Percentiles rank a stretch among this genome's conserved stretches.
Conservation (phyloP, 23 tunicate genomes). For the Halocynthia roretzi region DNA sequence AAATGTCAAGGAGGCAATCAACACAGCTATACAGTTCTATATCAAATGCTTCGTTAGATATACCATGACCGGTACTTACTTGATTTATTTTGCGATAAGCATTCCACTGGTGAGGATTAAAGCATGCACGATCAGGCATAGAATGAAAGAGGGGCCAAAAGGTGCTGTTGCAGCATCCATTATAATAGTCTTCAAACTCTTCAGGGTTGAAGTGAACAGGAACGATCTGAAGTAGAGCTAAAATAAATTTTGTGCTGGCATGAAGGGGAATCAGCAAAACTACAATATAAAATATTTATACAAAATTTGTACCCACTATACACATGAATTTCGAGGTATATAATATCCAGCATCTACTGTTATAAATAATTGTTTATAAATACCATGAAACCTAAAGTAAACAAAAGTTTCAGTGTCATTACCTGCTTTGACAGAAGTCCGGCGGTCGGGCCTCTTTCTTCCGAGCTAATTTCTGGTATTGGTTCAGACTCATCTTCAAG, state of each 20-base stretch:
- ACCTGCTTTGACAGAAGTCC: conserved; percentile 15
- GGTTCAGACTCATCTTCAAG: conserved; percentile 16
- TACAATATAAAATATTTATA: background rate
- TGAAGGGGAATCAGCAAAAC: too few species aligned
- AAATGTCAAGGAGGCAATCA: too few species aligned
- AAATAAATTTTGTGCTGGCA: too few species aligned
- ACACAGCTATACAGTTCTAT: too few species aligned
- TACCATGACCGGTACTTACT: background rate
- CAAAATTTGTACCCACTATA: background rate
- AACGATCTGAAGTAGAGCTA: conserved; percentile 2
- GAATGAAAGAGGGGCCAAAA: conserved; percentile 29
- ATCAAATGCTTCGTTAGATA: too few species aligned
- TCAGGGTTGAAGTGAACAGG: conserved; percentile 18
- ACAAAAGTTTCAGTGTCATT: background rate
- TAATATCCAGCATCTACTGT: too few species aligned
- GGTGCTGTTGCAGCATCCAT: conserved; percentile 25
- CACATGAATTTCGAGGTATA: too few species aligned
- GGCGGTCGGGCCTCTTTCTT: conserved; percentile 13
- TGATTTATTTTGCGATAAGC: conserved; percentile 8
- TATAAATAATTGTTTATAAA: too few species aligned
- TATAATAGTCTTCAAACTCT: conserved; percentile 17
- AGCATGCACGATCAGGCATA: conserved; percentile 20
- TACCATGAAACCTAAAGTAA: background rate
- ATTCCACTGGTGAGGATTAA: conserved; percentile 16
- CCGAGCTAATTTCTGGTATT: conserved; percentile 4